Percentiles rank a stretch among this genome's conserved stretches.
These are phyloP conservation scores for Eleginops maclovinus DNA, from an alignment of 2,113 vertebrate genomes.

Conservation along the genomic window DNA sequence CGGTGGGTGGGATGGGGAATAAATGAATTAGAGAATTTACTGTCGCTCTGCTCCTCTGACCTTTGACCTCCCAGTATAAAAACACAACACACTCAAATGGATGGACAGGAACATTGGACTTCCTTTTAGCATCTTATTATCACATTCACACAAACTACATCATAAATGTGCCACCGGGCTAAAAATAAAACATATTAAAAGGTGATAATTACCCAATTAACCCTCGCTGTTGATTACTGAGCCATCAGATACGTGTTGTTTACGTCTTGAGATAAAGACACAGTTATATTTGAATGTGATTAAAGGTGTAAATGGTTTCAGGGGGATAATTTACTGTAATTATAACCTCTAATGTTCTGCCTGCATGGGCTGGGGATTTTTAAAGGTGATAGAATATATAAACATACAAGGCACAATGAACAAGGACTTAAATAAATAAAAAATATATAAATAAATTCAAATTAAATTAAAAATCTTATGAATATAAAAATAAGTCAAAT, in stretches of 20 bases:
- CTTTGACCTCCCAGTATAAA: too few species aligned
- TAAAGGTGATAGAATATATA: too few species aligned
- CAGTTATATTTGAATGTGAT: neutral
- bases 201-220: constrained; percentile 13
- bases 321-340: constrained; percentile 2
- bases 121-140: neutral
- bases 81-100: neutral
- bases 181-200: neutral
- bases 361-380: neutral
- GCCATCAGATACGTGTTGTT: constrained; percentile 13
- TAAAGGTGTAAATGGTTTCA: neutral
- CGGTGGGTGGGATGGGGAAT: too few species aligned
- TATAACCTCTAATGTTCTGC: neutral
- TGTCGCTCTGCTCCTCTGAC: constrained; percentile 31
- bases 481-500: too few species aligned
- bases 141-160: neutral
- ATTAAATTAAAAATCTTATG: too few species aligned
- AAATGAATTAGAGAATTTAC: constrained; percentile 45
- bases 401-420: too few species aligned
- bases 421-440: too few species aligned
- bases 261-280: neutral
- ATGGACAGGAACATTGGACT: too few species aligned
- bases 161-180: too few species aligned
- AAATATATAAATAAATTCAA: too few species aligned
- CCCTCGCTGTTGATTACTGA: neutral